A percentile compares a stretch with the other conserved stretches of the same genome.
Conservation (phyloP, 2,113 vertebrate species). For the Ceyx melanurus region DNA sequence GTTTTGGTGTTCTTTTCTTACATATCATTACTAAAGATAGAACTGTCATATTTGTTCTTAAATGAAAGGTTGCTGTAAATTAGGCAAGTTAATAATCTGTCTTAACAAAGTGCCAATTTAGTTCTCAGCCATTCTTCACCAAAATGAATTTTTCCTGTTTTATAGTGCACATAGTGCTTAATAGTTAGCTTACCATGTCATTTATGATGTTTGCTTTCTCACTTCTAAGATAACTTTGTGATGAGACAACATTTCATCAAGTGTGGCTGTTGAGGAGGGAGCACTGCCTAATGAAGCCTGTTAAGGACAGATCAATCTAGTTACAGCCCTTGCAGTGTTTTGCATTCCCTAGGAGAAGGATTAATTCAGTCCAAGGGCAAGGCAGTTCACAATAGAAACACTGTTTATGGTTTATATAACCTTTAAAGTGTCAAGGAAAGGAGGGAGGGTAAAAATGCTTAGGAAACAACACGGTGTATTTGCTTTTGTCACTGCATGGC, state of each 20-base stretch:
- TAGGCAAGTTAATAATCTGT: neutral
- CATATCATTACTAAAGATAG: neutral
- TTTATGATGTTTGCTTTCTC: neutral
- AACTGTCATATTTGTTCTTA: neutral
- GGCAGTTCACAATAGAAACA: neutral
- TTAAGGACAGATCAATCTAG: slow-evolving; percentile 15
- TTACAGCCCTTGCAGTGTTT: slow-evolving; percentile 20
- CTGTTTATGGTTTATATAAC: slow-evolving; percentile 1
- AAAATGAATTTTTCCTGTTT: neutral
- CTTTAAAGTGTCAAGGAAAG: slow-evolving; percentile 21
- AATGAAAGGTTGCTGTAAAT: neutral
- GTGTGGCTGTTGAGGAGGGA: neutral
- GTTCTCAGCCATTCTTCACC: neutral
- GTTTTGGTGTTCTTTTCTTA: neutral
- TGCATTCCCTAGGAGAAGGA: slow-evolving; percentile 31
- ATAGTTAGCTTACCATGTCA: neutral
- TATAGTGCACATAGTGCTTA: neutral
- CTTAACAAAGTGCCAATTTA: neutral
- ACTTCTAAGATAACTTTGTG: neutral
- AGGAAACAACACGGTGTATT: neutral
- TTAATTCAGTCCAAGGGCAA: neutral
- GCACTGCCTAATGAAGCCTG: neutral
- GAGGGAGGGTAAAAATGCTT: neutral
- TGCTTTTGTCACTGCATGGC: neutral
- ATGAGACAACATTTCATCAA: slow-evolving; percentile 8